Evolutionary conservation across 2,797 vertebrate species (phyloP).

Genomic region (Melanogrammus aeglefinus): DNA sequence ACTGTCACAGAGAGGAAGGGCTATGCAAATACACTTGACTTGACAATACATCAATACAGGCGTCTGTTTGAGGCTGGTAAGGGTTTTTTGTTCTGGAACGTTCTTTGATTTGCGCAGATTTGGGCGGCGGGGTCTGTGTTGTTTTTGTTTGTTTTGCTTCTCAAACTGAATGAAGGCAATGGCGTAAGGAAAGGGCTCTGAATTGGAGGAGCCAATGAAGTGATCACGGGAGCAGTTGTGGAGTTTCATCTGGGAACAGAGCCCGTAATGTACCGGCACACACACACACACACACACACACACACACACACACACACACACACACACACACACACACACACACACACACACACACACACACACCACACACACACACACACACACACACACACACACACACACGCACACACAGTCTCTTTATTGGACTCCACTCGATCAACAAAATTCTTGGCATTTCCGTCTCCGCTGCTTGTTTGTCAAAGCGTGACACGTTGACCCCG

Average conservation of each 20-base stretch:
- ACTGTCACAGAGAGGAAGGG: neutral
- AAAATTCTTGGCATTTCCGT: slow-evolving; percentile 50
- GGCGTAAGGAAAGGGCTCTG: slow-evolving; percentile 51
- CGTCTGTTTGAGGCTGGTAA: neutral
- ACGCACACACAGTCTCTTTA: slow-evolving; percentile 37
- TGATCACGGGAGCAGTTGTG: slow-evolving; percentile 46
- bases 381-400: slow-evolving; percentile 20
- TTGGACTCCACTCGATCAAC: slow-evolving; percentile 42
- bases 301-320: neutral
- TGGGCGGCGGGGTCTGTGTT: neutral
- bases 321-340: slow-evolving; percentile 24
- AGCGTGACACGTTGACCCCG: slow-evolving; percentile 44
- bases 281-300: neutral
- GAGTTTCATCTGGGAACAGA: slow-evolving; percentile 33
- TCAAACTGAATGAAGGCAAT: neutral
- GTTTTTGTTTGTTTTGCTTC: neutral
- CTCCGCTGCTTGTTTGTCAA: slow-evolving; percentile 42
- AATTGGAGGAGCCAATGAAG: slow-evolving; percentile 55
- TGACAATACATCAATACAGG: neutral
- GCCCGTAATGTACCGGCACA: slow-evolving; percentile 25
- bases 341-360: slow-evolving; percentile 24
- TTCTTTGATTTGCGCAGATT: neutral
- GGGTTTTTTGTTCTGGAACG: neutral
- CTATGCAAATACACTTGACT: neutral
- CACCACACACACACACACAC: neutral